phyloP scores from a whole-genome alignment of 2,888 invertebrate species.

The Rhagophthalmus giganteus region DNA sequence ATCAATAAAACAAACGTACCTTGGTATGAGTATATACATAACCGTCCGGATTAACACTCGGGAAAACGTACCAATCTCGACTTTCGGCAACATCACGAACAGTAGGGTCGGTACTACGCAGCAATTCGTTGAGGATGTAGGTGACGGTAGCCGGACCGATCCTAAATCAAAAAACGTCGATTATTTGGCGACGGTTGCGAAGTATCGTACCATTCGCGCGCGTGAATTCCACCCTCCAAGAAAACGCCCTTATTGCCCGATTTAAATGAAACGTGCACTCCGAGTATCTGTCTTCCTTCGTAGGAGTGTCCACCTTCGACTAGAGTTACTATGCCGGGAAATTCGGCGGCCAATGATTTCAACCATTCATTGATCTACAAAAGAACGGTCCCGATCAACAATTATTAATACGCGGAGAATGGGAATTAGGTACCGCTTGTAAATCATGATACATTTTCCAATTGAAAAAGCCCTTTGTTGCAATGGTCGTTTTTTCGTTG shows the following conservation, averaged over 20 bases:
- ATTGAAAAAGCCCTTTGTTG: too few relatives aligned
- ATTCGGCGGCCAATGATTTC: conserved; percentile 53
- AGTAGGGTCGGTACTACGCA: conserved; percentile 62
- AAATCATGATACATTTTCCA: conserved; percentile 66
- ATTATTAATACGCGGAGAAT: too few relatives aligned
- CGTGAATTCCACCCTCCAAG: conserved; percentile 62
- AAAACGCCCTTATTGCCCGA: conserved; percentile 61
- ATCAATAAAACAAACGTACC: too few relatives aligned
- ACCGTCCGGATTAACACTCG: conserved; percentile 76
- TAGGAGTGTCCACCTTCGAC: conserved; percentile 62
- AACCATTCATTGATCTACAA: too few relatives aligned
- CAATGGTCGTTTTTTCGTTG: too few relatives aligned
- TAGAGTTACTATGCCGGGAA: conserved; percentile 58
- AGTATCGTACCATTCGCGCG: conserved; percentile 55
- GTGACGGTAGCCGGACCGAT: conserved; percentile 47
- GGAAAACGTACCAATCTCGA: conserved; percentile 76
- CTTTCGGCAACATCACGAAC: conserved; percentile 64
- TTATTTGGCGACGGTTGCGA: too few relatives aligned
- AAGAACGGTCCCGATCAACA: too few relatives aligned
- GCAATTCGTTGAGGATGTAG: conserved; percentile 67
- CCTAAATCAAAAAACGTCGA: conserved; percentile 42
- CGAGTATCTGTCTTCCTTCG: conserved; percentile 64
- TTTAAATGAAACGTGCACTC: conserved; percentile 57
- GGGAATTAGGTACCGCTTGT: conserved; percentile 55
- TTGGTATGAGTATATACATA: conserved; percentile 66